Evolutionary conservation across 2,797 vertebrate species (phyloP).

Genomic region (Siniperca scherzeri): DNA sequence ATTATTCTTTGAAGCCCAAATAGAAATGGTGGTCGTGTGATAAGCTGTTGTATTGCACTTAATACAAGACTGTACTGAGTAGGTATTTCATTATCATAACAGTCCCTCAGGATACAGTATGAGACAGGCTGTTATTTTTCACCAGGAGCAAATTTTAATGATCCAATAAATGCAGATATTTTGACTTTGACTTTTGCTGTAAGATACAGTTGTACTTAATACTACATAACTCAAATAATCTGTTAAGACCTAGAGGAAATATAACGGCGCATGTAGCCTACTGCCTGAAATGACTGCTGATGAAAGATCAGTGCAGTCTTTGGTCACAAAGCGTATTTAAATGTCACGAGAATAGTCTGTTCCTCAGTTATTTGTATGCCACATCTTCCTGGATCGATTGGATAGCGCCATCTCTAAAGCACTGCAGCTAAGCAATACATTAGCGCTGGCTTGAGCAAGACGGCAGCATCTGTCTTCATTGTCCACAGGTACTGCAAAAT

Average conservation of each 20-base stretch:
- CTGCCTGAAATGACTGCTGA: neutral
- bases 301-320: neutral
- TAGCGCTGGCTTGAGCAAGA: neutral
- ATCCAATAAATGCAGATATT: constrained; percentile 12
- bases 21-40: neutral
- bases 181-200: too few relatives aligned
- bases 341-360: neutral
- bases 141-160: neutral
- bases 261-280: neutral
- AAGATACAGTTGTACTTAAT: neutral
- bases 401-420: neutral
- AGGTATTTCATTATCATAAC: neutral
- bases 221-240: neutral
- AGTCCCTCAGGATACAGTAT: neutral
- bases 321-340: neutral
- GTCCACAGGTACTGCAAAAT: neutral
- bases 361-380: neutral
- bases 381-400: neutral
- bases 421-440: neutral
- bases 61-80: neutral
- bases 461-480: neutral
- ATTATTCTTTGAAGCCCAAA: neutral
- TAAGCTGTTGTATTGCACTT: neutral
- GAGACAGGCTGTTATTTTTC: neutral
- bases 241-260: neutral